phyloP scores from a whole-genome alignment of 1,140 invertebrate genomes.

The Nephila pilipes region DNA sequence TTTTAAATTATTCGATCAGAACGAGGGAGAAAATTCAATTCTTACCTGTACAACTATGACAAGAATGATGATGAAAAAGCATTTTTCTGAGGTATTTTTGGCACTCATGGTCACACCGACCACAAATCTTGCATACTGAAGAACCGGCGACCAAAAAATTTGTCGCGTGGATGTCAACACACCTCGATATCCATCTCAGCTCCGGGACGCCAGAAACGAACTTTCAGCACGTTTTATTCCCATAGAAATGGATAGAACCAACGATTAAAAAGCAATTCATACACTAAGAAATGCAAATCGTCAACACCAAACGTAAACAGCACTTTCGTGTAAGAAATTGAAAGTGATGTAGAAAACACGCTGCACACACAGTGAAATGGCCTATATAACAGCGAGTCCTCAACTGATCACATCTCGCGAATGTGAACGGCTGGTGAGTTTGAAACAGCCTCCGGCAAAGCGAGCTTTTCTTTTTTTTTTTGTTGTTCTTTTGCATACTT shows the following conservation, averaged over 20 bases:
- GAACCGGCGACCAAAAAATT: neutral
- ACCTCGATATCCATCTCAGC: neutral
- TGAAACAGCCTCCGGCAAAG: neutral
- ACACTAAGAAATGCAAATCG: neutral
- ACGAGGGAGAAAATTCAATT: neutral
- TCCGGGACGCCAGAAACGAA: neutral
- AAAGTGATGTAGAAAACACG: neutral
- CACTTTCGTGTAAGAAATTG: neutral
- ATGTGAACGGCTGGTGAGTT: neutral
- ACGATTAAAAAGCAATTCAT: neutral
- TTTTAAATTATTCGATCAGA: too few species aligned
- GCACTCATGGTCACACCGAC: slow-evolving; percentile 12
- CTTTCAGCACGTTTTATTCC: neutral
- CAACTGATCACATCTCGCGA: neutral
- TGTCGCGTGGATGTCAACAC: neutral
- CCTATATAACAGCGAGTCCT: neutral
- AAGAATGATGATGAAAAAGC: neutral
- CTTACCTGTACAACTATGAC: neutral
- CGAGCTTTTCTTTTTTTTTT: neutral
- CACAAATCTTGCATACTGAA: neutral
- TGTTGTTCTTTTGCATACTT: neutral
- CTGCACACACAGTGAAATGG: neutral
- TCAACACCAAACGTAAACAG: neutral
- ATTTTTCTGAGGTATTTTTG: neutral
- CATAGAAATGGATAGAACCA: neutral